Evolutionary conservation across 2,797 vertebrate genomes (phyloP).

Genomic region (Parotocinclus haroldoi): DNA sequence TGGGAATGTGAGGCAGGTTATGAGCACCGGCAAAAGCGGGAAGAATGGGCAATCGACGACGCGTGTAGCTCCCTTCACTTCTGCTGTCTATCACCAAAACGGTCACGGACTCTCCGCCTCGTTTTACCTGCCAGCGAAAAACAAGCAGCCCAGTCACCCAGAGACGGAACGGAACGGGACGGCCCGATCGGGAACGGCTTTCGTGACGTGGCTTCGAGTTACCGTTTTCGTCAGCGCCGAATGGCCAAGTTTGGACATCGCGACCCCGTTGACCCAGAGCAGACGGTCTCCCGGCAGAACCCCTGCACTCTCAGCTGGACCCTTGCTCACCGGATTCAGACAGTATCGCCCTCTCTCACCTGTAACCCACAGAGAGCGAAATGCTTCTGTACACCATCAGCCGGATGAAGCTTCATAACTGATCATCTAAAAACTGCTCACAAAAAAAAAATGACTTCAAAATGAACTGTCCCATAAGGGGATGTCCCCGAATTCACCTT

Average conservation of each 20-base stretch:
- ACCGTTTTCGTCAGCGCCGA: conserved; percentile 76
- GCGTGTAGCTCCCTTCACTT: conserved; percentile 74
- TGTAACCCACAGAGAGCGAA: conserved; percentile 46
- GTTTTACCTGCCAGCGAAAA: conserved; percentile 73
- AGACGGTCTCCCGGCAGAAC: conserved; percentile 78
- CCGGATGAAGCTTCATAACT: too few species aligned
- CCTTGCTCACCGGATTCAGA: conserved; percentile 65
- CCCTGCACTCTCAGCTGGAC: conserved; percentile 81
- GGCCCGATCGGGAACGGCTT: background rate
- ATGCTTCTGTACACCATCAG: too few species aligned
- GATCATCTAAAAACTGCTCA: too few species aligned
- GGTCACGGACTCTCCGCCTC: conserved; percentile 69
- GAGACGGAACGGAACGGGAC: background rate
- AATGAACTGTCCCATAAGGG: too few species aligned
- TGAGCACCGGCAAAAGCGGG: conserved; percentile 75
- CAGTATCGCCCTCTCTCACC: conserved; percentile 76
- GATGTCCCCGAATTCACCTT: too few species aligned
- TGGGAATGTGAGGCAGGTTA: conserved; percentile 73
- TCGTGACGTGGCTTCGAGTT: too few species aligned
- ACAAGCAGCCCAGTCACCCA: background rate
- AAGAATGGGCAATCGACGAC: conserved; percentile 70
- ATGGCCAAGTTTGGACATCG: conserved; percentile 66
- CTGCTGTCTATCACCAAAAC: conserved; percentile 80
- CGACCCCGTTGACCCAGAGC: conserved; percentile 82
- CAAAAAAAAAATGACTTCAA: too few species aligned